phyloP scores from a whole-genome alignment of 2,888 invertebrate species.

The Teleogryllus oceanicus region DNA sequence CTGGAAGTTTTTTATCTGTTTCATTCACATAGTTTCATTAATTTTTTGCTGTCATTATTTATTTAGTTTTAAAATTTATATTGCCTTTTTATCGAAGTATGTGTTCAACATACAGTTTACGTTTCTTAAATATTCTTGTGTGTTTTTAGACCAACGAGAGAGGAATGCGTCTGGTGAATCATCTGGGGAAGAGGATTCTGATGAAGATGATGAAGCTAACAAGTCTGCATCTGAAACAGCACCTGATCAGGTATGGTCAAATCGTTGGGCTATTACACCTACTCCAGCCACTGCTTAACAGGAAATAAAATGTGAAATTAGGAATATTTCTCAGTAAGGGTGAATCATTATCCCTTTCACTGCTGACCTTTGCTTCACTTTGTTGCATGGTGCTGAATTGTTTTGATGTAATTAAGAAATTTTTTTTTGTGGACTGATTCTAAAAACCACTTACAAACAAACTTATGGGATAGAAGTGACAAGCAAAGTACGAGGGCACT shows the following conservation, averaged over 20 bases:
- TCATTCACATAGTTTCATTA: too few species aligned
- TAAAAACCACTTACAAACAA: too few species aligned
- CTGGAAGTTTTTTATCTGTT: too few species aligned
- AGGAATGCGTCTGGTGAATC: slow-evolving; percentile 60
- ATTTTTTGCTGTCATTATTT: too few species aligned
- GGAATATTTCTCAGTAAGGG: neutral
- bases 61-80: too few species aligned
- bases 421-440: too few species aligned
- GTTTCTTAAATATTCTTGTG: neutral
- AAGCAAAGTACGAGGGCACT: too few species aligned
- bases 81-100: neutral
- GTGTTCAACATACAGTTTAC: neutral
- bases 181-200: slow-evolving; percentile 72
- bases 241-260: slow-evolving; percentile 59
- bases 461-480: too few species aligned
- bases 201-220: slow-evolving; percentile 65
- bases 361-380: too few species aligned
- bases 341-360: too few species aligned
- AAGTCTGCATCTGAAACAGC: slow-evolving; percentile 57
- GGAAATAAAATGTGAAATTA: neutral
- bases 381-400: too few species aligned
- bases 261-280: neutral
- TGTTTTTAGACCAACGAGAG: slow-evolving; percentile 34
- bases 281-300: slow-evolving; percentile 19
- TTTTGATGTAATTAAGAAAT: too few species aligned